Evolutionary conservation across 2,797 vertebrate genomes (phyloP).

Genomic region (Cynodonichthys magdalenae): DNA sequence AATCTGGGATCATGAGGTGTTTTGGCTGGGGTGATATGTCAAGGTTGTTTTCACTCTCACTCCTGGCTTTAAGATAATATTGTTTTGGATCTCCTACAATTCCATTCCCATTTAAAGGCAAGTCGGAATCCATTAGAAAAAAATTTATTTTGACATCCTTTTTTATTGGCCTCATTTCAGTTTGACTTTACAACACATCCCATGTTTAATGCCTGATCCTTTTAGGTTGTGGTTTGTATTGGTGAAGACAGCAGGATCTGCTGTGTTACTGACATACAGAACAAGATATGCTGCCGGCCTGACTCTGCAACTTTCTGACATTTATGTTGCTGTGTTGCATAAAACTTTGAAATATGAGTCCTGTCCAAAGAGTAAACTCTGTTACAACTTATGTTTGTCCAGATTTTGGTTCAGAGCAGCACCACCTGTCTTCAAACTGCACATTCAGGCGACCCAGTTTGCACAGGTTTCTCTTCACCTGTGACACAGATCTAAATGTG

Average conservation of each 20-base stretch:
- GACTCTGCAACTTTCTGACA: constrained; percentile 58
- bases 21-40: too few relatives aligned
- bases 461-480: neutral
- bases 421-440: constrained; percentile 10
- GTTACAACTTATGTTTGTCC: constrained; percentile 4
- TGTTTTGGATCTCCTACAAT: too few relatives aligned
- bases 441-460: constrained; percentile 22
- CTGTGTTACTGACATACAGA: constrained; percentile 42
- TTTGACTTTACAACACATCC: constrained; percentile 25
- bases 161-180: constrained; percentile 23
- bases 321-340: constrained; percentile 53
- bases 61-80: too few relatives aligned
- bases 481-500: constrained; percentile 31
- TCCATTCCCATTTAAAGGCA: too few relatives aligned
- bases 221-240: constrained; percentile 30
- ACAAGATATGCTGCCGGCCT: constrained; percentile 30
- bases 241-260: constrained; percentile 44
- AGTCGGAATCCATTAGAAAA: too few relatives aligned
- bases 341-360: constrained; percentile 45
- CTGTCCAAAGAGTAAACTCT: constrained; percentile 14
- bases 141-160: neutral
- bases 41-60: too few relatives aligned
- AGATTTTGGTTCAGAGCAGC: constrained; percentile 26
- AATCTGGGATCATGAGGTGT: too few relatives aligned
- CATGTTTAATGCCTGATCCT: constrained; percentile 42